Evolutionary conservation across 2,113 vertebrate species (phyloP).

Genomic region (Pleuronectes platessa): DNA sequence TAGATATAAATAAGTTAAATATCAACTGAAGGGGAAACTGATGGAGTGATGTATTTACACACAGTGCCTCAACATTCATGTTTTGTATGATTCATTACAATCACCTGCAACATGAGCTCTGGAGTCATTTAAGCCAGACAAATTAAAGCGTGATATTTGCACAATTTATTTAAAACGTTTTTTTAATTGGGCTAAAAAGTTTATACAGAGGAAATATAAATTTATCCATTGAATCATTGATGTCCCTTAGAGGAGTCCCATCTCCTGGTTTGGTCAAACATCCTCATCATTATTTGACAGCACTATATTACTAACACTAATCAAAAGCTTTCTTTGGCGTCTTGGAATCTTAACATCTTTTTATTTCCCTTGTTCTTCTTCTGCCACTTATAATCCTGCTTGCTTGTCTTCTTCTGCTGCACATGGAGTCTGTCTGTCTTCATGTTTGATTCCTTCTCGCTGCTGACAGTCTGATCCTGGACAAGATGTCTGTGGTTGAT

Average conservation of each 20-base stretch:
- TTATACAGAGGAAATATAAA: too few relatives aligned
- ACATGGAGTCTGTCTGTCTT: background rate
- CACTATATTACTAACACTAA: background rate
- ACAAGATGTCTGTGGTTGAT: background rate
- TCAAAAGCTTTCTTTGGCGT: background rate
- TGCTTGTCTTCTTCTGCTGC: constrained; percentile 1
- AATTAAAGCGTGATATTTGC: too few relatives aligned
- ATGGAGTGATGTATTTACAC: background rate
- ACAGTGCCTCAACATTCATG: background rate
- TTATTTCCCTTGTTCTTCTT: background rate
- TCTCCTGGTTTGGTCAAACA: too few relatives aligned
- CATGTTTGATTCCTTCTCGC: constrained; percentile 8
- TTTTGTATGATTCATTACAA: too few relatives aligned
- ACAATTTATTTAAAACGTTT: background rate
- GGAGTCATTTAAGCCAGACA: too few relatives aligned
- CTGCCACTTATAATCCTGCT: background rate
- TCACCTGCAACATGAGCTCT: too few relatives aligned
- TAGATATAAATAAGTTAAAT: background rate
- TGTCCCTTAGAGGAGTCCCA: too few relatives aligned
- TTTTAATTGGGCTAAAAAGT: background rate
- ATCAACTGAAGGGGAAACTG: background rate
- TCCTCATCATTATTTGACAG: background rate
- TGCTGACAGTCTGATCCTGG: constrained; percentile 15
- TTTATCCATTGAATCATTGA: too few relatives aligned
- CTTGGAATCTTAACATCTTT: background rate